phyloP scores from a whole-genome alignment of 2,113 vertebrate genomes.

The Climacteris rufus region DNA sequence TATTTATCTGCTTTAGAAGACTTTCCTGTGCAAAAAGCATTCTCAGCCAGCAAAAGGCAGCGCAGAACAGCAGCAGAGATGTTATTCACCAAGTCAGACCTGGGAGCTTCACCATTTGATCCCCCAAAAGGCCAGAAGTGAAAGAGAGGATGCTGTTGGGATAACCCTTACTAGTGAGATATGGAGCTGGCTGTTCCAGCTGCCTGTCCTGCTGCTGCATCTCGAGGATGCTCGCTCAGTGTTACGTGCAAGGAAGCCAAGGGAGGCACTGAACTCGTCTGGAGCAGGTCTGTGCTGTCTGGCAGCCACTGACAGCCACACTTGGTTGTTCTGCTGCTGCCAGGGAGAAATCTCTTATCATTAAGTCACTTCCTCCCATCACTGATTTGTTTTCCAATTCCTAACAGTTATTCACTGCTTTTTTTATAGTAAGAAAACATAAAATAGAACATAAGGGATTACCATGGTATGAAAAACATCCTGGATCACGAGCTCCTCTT shows the following conservation, averaged over 20 bases:
- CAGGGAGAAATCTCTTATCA: background rate
- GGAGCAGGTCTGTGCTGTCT: background rate
- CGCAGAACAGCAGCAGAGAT: background rate
- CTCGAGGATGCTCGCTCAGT: background rate
- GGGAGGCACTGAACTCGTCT: background rate
- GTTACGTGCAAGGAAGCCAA: background rate
- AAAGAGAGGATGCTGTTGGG: background rate
- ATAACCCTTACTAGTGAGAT: background rate
- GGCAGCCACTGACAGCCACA: background rate
- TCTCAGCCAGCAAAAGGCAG: background rate
- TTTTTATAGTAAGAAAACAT: background rate
- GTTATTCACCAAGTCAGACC: background rate
- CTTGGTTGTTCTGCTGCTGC: background rate
- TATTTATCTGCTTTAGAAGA: background rate
- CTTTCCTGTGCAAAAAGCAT: background rate
- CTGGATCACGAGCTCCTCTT: conserved; percentile 6
- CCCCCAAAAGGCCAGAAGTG: background rate
- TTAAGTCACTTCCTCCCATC: background rate
- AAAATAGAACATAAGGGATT: background rate
- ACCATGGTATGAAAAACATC: conserved; percentile 48
- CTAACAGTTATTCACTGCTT: background rate
- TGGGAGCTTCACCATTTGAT: background rate
- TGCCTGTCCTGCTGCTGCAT: background rate
- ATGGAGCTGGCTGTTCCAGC: background rate
- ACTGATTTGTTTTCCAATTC: background rate